Base-by-base conservation (phyloP, 2,113 vertebrate genomes). In the Jaculus jaculus region DNA sequence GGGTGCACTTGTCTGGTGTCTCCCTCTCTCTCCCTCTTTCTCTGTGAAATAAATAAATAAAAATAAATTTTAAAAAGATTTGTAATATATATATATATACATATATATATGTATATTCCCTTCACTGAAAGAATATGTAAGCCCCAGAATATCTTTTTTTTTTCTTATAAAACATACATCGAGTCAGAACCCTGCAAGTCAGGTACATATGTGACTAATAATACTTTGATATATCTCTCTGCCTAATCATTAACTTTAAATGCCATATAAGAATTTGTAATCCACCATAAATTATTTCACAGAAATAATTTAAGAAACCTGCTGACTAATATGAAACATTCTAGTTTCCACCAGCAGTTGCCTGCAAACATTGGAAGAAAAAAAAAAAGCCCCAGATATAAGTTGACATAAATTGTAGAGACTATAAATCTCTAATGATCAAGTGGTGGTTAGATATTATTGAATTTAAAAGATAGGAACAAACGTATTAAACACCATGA, bases 271-370 rank as follows among this genome's bases (percentile, higher is more conserved):
- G 98, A 98, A 98, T 98, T 97, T 96, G 97, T 97, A 97, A 97
- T 98, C 96, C 85, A 88, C 95, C 95, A 90, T 98, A 98, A 98
- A 98, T 98, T 97, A 98, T 97, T 97, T 96, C 93, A 87, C 80
- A 97, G 96, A 91, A 97, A 98, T 98, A 96, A 98, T 98, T 98
- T 98, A 98, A 97, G 97, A 97, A 93, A 96, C 93, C 93, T 97
- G 97, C 94, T 97, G 97, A 97, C 97, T 98, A 98, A 98, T 97
- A 95, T 91, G 95, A 98, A 98, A 98, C 98, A 98, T 97, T 90
- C 96, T 93, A 87, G 90, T 98, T 98, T 98, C 97, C 96, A 96
- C 94, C 96, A 92, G 96, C 63, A 47, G 84, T 95, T 96, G 85
- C 83, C 95, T 97, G 97, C 98, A 98, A 98, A 97, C 87, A 80